phyloP scores from a whole-genome alignment of 2,113 vertebrate species.

The Anguilla rostrata region DNA sequence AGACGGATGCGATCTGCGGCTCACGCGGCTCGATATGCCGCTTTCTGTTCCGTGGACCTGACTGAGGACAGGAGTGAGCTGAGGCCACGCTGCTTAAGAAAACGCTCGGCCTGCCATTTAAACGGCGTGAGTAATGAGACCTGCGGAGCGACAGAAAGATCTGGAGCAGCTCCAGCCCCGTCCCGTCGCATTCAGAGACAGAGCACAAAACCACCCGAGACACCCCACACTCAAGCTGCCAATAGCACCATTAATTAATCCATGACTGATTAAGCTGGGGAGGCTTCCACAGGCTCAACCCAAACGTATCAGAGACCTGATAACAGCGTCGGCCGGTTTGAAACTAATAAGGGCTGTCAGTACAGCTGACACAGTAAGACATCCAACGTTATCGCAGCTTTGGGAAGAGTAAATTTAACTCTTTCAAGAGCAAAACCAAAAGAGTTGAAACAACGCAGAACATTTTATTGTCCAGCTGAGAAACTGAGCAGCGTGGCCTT shows the following conservation, averaged over 20 bases:
- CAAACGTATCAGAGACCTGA: not conserved
- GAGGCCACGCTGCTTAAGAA: not conserved
- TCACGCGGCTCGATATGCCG: not conserved
- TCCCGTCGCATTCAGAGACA: not conserved
- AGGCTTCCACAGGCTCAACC: not conserved
- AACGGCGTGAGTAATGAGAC: not conserved
- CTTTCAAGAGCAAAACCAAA: too few relatives aligned
- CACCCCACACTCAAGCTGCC: not conserved
- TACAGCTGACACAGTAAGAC: not conserved
- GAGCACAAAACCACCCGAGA: not conserved
- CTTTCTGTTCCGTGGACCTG: not conserved
- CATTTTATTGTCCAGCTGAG: too few relatives aligned
- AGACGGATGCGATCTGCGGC: not conserved
- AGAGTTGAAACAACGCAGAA: too few relatives aligned
- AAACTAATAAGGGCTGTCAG: not conserved
- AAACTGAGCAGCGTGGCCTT: too few relatives aligned
- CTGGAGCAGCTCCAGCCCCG: not conserved
- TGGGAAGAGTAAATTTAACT: too few relatives aligned
- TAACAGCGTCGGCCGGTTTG: not conserved
- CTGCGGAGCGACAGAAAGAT: not conserved
- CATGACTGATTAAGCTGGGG: not conserved
- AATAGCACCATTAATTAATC: slow-evolving; percentile 5
- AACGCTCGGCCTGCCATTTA: not conserved
- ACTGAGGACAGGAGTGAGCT: not conserved
- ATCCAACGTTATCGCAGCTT: too few relatives aligned